Percentiles rank a stretch among this genome's conserved stretches.
Conservation (phyloP, 2,797 vertebrate species). For the Chrysocyon brachyurus region DNA sequence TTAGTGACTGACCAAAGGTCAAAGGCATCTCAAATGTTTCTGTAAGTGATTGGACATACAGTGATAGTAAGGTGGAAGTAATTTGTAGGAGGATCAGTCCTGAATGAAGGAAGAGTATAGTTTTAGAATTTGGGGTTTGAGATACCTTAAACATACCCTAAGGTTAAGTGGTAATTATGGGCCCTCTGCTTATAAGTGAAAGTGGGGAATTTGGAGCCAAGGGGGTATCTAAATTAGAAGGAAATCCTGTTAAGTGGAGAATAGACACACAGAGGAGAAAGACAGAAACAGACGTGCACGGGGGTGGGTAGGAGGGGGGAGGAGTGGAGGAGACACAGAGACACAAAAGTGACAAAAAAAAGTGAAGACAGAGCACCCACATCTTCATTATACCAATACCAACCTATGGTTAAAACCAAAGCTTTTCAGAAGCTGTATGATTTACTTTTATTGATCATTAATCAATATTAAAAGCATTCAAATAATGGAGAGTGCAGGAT, state of each 20-base stretch:
- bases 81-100: not conserved
- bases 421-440: not conserved
- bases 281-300: too few species aligned
- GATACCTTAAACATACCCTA: not conserved
- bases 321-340: not conserved
- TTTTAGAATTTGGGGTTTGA: slow-evolving; percentile 33
- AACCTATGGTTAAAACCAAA: not conserved
- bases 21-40: not conserved
- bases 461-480: not conserved
- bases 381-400: not conserved
- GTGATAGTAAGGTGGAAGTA: not conserved
- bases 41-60: not conserved
- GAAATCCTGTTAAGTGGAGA: not conserved
- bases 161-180: not conserved
- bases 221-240: not conserved
- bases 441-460: not conserved
- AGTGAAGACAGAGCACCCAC: not conserved
- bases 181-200: not conserved
- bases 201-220: not conserved
- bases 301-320: not conserved
- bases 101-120: not conserved
- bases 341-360: not conserved
- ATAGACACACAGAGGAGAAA: not conserved
- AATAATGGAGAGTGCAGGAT: not conserved
- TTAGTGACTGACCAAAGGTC: not conserved